phyloP scores from a whole-genome alignment of 2,888 invertebrate species.

The Asteroscopus sphinx region DNA sequence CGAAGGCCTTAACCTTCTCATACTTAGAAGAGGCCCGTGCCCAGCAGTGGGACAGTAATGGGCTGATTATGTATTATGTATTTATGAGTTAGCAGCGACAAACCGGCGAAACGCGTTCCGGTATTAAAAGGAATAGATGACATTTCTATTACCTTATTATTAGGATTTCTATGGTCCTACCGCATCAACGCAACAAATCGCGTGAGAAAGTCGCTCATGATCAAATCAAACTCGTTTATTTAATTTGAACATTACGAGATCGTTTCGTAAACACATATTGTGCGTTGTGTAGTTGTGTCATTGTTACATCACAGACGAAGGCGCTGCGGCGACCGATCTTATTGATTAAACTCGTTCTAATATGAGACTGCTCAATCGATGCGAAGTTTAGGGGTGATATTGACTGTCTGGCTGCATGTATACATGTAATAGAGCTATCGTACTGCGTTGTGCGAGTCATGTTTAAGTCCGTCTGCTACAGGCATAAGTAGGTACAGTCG shows the following conservation, averaged over 20 bases:
- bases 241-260: constrained; percentile 35
- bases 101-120: too few species aligned
- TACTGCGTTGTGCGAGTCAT: background rate
- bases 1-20: too few species aligned
- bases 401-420: constrained; percentile 15
- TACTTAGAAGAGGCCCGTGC: too few species aligned
- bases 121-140: too few species aligned
- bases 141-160: too few species aligned
- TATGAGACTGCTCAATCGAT: constrained; percentile 42
- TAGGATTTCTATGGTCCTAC: constrained; percentile 10
- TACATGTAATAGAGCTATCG: constrained; percentile 2
- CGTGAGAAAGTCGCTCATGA: constrained; percentile 15
- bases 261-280: constrained; percentile 50
- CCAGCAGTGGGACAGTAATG: too few species aligned
- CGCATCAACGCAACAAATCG: background rate
- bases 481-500: background rate
- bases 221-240: constrained; percentile 31
- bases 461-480: background rate
- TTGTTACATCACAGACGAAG: constrained; percentile 50
- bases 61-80: too few species aligned
- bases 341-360: constrained; percentile 57
- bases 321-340: constrained; percentile 36
- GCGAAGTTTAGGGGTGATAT: constrained; percentile 30
- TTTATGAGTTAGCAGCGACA: too few species aligned
- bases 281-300: constrained; percentile 38